Evolutionary conservation across 2,113 vertebrate species (phyloP), one percentile per base, ranked within the genome.

Genomic region (Cavia porcellus): DNA sequence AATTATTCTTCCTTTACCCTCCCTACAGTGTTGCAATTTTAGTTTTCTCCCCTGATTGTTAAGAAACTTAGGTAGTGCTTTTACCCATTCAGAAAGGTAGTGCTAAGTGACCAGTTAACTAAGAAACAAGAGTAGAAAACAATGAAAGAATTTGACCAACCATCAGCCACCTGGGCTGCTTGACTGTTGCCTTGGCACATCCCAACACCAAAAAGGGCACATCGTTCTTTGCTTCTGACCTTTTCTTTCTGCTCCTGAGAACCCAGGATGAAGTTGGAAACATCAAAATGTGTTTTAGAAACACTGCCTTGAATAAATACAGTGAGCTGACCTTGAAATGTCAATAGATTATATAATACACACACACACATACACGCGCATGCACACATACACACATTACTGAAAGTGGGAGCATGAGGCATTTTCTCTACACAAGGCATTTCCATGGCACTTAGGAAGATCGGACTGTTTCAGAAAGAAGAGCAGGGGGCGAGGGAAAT

Each of bases 311-410:
- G 28, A 74, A 17, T 80, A 83, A 68, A 84, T 42, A 62, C 32
- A 83, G 57, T 74, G 35, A 22, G 4, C 35, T 94, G 70, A 88
- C 42, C n/a, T 92, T 86, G 75, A 96, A 90, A 70, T 96, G 59
- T 88, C 32, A 74, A 75, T 50, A 64, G 14, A 42, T 61, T 1
- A 20, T 90, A 90, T 86, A 57, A 20, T 5, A 57, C 55, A 57
- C 55, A 57, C 55, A 57, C 14, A 57, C 17, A 57, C 55, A 55
- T 4, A 3, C 55, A 55, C 50, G 10, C 50, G 10, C 17, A 20
- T 17, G 5, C 55, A 57, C 55, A 20, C 55, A 20, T 17, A 57
- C 55, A 19, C 17, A 57, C 17, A 11, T 52, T 52, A 52, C 7
- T 38, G 42, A 57, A 94, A 86, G 17, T 86, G 47, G 84, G 42